Percentiles rank a stretch among this genome's conserved stretches.
These are phyloP conservation scores for Mylabris phalerata DNA, from an alignment of 1,140 invertebrate genomes.

Conservation along the genomic window DNA sequence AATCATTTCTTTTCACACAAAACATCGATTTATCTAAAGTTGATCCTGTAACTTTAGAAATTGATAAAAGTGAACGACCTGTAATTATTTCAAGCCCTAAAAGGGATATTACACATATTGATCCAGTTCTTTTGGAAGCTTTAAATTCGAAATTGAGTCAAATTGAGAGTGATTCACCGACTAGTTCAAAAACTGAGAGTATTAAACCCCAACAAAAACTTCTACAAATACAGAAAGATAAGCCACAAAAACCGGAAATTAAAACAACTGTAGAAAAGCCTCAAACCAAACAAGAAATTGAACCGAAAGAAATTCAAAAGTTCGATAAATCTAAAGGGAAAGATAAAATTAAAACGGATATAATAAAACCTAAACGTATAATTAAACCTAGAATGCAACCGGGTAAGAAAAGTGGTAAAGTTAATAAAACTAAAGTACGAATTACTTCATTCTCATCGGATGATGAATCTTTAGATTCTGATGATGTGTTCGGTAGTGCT, in stretches of 20 bases:
- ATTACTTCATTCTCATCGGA: slow-evolving; percentile 66
- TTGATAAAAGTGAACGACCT: slow-evolving; percentile 54
- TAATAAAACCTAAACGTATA: slow-evolving; percentile 46
- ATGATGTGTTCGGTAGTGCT: slow-evolving; percentile 63
- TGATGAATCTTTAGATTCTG: slow-evolving; percentile 63
- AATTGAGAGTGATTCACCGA: slow-evolving; percentile 63
- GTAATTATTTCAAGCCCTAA: slow-evolving; percentile 58
- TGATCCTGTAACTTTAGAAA: slow-evolving; percentile 59
- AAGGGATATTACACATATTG: slow-evolving; percentile 59
- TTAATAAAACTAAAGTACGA: slow-evolving; percentile 55
- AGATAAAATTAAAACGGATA: slow-evolving; percentile 45
- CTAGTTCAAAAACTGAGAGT: slow-evolving; percentile 60
- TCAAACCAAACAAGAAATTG: slow-evolving; percentile 22
- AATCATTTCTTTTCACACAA: slow-evolving; percentile 57
- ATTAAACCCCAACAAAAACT: slow-evolving; percentile 51
- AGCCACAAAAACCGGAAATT: slow-evolving; percentile 37
- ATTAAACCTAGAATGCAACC: slow-evolving; percentile 49
- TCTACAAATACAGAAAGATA: slow-evolving; percentile 40
- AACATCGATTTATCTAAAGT: slow-evolving; percentile 64
- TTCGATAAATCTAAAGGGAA: slow-evolving; percentile 30
- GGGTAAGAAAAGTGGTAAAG: slow-evolving; percentile 47
- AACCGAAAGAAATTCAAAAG: slow-evolving; percentile 22
- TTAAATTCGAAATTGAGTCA: slow-evolving; percentile 64
- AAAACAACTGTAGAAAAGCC: slow-evolving; percentile 20
- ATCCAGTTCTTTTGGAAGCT: slow-evolving; percentile 57